A percentile compares a stretch with the other conserved stretches of the same genome.
These are phyloP conservation scores for Xyliphius kryptos DNA, from an alignment of 2,113 vertebrate genomes.

Conservation along the genomic window DNA sequence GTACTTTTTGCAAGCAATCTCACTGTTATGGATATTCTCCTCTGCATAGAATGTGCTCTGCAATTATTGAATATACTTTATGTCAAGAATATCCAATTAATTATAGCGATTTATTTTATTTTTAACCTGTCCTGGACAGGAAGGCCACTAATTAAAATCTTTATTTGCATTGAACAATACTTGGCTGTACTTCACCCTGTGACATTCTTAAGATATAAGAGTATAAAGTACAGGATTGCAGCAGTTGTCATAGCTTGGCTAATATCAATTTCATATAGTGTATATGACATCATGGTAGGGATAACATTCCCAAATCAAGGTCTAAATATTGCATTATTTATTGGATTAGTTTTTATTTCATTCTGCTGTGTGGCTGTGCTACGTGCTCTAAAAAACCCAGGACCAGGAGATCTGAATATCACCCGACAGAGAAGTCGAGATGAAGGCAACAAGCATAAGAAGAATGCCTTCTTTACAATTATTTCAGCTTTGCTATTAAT, in stretches of 20 bases:
- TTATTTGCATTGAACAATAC: conserved; percentile 30
- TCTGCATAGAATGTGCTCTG: background rate
- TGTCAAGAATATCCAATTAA: background rate
- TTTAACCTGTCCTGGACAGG: conserved; percentile 10
- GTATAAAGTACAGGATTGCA: conserved; percentile 21
- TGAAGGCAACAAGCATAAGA: conserved; percentile 21
- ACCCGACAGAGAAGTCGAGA: background rate
- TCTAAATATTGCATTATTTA: background rate
- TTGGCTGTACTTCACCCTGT: conserved; percentile 32
- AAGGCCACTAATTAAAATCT: conserved; percentile 22
- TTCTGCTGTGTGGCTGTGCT: conserved; percentile 31
- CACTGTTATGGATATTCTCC: conserved; percentile 6
- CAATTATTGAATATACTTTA: background rate
- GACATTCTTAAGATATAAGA: conserved; percentile 26
- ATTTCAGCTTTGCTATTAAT: background rate
- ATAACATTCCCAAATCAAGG: background rate
- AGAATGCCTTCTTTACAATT: conserved; percentile 16
- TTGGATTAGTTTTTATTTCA: conserved; percentile 4
- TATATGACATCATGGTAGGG: accelerated
- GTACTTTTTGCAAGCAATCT: too few species aligned
- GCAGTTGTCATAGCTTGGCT: background rate
- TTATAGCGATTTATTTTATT: background rate
- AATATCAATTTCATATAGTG: background rate
- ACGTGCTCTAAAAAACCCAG: conserved; percentile 7
- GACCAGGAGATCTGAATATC: conserved; percentile 7